Evolutionary conservation across 2,888 invertebrate genomes (phyloP).

Genomic region (Suillia variegata): DNA sequence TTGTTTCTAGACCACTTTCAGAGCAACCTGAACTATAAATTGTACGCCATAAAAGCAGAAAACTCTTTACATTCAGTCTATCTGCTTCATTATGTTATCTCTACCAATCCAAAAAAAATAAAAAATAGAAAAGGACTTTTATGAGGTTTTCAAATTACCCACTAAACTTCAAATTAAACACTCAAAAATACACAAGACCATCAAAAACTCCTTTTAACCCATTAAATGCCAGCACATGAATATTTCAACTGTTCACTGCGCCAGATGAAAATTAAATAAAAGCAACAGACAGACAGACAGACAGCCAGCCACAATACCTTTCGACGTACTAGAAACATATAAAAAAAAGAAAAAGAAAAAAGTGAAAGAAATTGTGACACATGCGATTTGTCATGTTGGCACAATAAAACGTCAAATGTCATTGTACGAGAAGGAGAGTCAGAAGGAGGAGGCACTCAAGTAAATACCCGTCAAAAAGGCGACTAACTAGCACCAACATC

Average conservation of each 20-base stretch:
- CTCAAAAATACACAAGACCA: too few species aligned
- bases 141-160: too few species aligned
- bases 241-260: neutral
- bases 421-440: slow-evolving; percentile 4
- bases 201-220: neutral
- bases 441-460: neutral
- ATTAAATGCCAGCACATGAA: neutral
- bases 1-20: too few species aligned
- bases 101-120: too few species aligned
- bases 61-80: too few species aligned
- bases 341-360: slow-evolving; percentile 17
- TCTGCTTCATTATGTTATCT: too few species aligned
- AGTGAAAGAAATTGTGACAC: slow-evolving; percentile 39
- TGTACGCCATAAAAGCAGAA: too few species aligned
- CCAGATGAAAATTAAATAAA: neutral
- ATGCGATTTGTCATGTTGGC: slow-evolving; percentile 52
- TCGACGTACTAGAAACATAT: neutral
- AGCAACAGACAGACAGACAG: neutral
- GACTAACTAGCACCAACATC: slow-evolving; percentile 25
- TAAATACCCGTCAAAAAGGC: slow-evolving; percentile 9
- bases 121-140: too few species aligned
- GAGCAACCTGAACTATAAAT: too few species aligned
- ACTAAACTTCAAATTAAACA: too few species aligned
- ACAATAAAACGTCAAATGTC: slow-evolving; percentile 41
- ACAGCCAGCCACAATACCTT: too few species aligned